These are phyloP conservation scores for Odontophorus gujanensis DNA, from an alignment of 2,113 vertebrate species.

Conservation along the genomic window DNA sequence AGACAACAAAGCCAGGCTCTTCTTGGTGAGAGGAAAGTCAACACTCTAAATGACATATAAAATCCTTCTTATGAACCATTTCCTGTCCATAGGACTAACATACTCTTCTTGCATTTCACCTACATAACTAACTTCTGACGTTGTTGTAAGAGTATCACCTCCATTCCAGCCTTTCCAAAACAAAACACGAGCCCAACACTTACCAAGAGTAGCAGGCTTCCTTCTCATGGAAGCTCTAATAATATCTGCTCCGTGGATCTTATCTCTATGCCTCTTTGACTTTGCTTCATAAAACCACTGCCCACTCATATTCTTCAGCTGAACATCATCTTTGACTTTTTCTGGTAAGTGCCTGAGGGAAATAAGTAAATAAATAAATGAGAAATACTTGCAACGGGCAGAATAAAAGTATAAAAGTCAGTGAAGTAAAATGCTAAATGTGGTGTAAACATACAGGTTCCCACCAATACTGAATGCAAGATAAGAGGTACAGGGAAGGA, in stretches of 20 bases:
- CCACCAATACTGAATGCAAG: background rate
- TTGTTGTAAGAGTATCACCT: background rate
- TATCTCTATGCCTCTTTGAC: slow-evolving; percentile 88
- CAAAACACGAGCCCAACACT: slow-evolving; percentile 12
- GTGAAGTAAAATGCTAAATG: background rate
- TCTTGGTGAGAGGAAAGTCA: background rate
- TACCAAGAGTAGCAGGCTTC: slow-evolving; percentile 80
- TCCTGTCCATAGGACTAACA: background rate
- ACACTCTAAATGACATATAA: background rate
- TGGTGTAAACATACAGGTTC: background rate
- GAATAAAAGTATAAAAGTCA: background rate
- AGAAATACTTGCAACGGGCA: background rate
- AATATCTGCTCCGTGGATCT: slow-evolving; percentile 90
- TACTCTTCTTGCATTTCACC: background rate
- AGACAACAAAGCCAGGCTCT: background rate
- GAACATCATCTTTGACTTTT: slow-evolving; percentile 77
- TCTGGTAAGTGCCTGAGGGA: slow-evolving; percentile 83
- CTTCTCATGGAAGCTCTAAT: slow-evolving; percentile 88
- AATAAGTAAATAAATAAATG: fast-evolving
- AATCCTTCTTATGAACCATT: background rate
- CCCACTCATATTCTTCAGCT: slow-evolving; percentile 90
- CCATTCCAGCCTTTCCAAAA: background rate
- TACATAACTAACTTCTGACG: background rate
- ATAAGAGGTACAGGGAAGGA: background rate
- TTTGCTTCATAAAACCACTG: slow-evolving; percentile 98